Conservation (phyloP, 92 coral and sea anemone genomes). For the Palythoa heliodiscus region DNA sequence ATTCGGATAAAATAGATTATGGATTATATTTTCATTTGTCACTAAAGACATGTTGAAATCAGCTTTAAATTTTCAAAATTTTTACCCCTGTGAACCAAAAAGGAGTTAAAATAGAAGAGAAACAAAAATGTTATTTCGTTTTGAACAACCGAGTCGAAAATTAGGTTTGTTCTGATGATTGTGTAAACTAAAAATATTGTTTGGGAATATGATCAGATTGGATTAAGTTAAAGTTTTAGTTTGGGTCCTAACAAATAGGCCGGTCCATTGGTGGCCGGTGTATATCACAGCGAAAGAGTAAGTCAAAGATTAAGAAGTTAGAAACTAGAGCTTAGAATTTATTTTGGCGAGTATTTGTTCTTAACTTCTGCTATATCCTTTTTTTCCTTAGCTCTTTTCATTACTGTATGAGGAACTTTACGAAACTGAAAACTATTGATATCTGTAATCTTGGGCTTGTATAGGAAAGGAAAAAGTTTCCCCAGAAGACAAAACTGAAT, state of each 20-base stretch:
- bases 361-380: not conserved
- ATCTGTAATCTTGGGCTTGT: too few species aligned
- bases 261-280: not conserved
- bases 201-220: not conserved
- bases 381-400: not conserved
- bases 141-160: not conserved
- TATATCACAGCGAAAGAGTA: not conserved
- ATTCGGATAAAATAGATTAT: not conserved
- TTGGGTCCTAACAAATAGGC: not conserved
- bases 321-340: not conserved
- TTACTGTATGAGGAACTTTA: too few species aligned
- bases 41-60: slow-evolving; percentile 14
- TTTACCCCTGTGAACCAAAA: not conserved
- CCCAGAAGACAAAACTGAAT: too few species aligned
- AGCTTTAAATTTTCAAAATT: not conserved
- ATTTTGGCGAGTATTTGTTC: not conserved
- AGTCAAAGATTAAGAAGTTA: not conserved
- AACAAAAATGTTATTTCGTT: not conserved
- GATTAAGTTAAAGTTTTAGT: not conserved
- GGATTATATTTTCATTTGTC: not conserved
- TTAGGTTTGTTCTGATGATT: not conserved
- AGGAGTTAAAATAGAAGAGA: not conserved
- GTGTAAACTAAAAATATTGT: not conserved
- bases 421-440: too few species aligned
- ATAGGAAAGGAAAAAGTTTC: too few species aligned